Base-by-base conservation (phyloP, 1,140 invertebrate genomes). In the Medauroidea extradentata region DNA sequence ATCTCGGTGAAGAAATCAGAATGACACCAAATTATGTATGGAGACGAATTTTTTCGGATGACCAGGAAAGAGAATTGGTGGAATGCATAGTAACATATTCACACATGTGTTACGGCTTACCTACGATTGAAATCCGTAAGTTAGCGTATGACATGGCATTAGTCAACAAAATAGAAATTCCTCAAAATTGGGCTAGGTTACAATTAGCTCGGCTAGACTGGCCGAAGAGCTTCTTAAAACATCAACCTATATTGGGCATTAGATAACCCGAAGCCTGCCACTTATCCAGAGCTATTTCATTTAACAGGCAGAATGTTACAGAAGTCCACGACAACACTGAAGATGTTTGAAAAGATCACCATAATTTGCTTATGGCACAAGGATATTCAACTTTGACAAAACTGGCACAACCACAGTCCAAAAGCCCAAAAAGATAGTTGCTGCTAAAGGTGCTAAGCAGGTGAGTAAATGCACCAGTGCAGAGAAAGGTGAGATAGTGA, bases 331-430 rank as follows among this genome's bases (percentile, higher is more conserved):
- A n/a, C n/a, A 46, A 46, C 16, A 16, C 62, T 24, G 55, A 23
- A 61, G 51, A 19, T 53, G 62, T 24, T 39, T 39, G 9, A 39
- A 58, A 34, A 54, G 63, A 8, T 60, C 61, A 44, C 4, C 62
- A 24, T n/a, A 0, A 7, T 29, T 66, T 24, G 56, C 59, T 8
- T 39, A 59, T 64, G 51, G 58, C 19, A 25, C 46, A 16, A 13
- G 54, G 23, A 66, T 70, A 9, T 72, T 64, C 42, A 72, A 73
- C 57, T 21, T 63, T 39, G 67, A 69, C 64, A 65, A 69, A 58
- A 69, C 66, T 18, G 57, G 59, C 14, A 43, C 49, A 16, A 51
- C 44, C 27, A 67, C 65, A n/a, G 63, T 65, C 38, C 52, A 56
- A n/a, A 62, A 49, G 18, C 63, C 57, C 21, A 51, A 44, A 52